Conservation (phyloP, 2,113 vertebrate species). For the Nyctereutes procyonoides region DNA sequence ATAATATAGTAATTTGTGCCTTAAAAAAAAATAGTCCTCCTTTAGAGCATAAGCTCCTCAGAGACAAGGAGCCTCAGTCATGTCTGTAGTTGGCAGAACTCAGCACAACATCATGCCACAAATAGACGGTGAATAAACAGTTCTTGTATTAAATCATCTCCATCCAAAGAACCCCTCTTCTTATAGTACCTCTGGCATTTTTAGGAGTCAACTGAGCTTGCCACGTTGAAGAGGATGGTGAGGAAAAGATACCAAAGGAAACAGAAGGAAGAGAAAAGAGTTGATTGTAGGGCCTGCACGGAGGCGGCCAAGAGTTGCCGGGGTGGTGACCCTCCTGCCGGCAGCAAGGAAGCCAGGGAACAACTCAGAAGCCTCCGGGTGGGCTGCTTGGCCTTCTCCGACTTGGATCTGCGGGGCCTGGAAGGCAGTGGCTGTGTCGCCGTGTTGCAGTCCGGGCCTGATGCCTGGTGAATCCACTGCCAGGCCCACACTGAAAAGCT, state of each 20-base stretch:
- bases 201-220: background rate
- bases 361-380: background rate
- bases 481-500: no score
- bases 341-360: background rate
- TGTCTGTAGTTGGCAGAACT: background rate
- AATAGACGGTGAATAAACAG: background rate
- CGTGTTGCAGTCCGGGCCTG: accelerated
- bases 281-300: background rate
- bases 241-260: background rate
- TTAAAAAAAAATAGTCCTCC: background rate
- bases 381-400: background rate
- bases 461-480: background rate
- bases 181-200: background rate
- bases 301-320: background rate
- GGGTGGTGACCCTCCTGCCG: background rate
- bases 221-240: background rate
- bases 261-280: background rate
- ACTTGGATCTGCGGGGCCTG: background rate
- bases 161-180: background rate
- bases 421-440: background rate
- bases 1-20: background rate
- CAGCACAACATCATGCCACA: background rate
- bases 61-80: background rate
- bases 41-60: background rate
- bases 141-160: background rate